Base-by-base conservation (phyloP, 2,797 vertebrate species). In the Schizopygopsis pylzovi region DNA sequence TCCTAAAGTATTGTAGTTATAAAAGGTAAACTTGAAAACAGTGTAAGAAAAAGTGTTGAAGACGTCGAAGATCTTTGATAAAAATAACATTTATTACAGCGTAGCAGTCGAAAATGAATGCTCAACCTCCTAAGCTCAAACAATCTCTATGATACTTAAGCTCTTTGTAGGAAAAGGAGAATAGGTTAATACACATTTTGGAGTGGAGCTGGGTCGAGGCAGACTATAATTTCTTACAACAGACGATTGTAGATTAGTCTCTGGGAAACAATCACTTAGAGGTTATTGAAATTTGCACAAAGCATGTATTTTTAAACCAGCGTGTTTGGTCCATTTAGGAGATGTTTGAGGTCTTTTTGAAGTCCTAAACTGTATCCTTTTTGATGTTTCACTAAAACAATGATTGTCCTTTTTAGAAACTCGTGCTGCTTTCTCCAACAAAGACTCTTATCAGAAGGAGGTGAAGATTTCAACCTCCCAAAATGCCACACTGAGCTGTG, bases 401-500 rank as follows among this genome's bases (percentile, higher is more conserved):
- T 82, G 12, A 73, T 75, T 73, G 37, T 79, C n/a, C 12, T 68
- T 25, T 82, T 68, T 71, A 90, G 88, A 89, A 85, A 41, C 79
- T 41, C 85, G 9, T 16, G 84, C 81, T 39, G 90, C 87, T 45
- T 96, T 96, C 90, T 92, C 90, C 73, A 95, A 96, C 80, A 96
- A 93, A 43, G 95, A 96, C 61, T 92, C 90, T 1, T 90, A 93
- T 83, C 89, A 90, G 90, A 95, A 85, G 77, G 94, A 95, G 5
- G 90, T 97, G 22, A 94, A 90, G 76, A 93, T 92, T 0, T 28
- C 82, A 70, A 85, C 89, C 0, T 94, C 94, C 15, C 91, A 95
- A 89, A 95, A 91, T 88, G 90, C 94, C 84, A 94, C 87, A 4
- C 93, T 97, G 83, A 95, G 94, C 86, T 97, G 96, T 8, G 93